Evolutionary conservation across 2,113 vertebrate species (phyloP), one percentile per base, ranked within the genome.

Genomic region (Strix uralensis): DNA sequence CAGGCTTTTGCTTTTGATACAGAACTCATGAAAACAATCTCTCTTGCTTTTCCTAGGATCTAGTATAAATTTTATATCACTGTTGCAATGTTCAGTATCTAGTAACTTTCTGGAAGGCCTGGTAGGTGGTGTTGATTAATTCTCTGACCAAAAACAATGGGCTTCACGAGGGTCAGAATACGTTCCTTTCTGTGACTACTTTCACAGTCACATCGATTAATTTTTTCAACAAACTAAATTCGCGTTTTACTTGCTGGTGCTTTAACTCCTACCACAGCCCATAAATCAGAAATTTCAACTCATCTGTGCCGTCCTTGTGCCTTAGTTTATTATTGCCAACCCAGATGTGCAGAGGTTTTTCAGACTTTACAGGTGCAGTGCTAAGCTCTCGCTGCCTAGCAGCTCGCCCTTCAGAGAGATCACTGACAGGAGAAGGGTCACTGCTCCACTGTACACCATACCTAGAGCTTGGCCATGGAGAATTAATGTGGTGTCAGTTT

Each of bases 271-370:
- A 17, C n/a, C 27, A 32, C 32, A 51, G 29, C 30, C 21, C 0
- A 0, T 13, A 5, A 46, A 69, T 54, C n/a, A 75, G 91, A 51
- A 59, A 71, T 67, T 30, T 34, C 49, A 63, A 6, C 42, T 34
- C 22, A 21, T 22, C 36, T 17, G 19, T 51, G 49, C 54, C 20
- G 7, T 40, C 72, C 44, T n/a, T 8, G 13, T 42, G 55, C 47
- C 30, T 29, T 10, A 19, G 47, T 17, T 44, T 19, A 1, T 21
- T 30, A 9, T 7, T 0, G 0, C 58, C 49, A 73, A 5, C 18
- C 3, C 18, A 61, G 40, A 15, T 5, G 36, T 11, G 69, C 46
- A 34, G 69, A 34, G 34, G 15, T 36, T 54, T 59, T 49, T 26
- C 61, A 15, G 71, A 3, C 22, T 25, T 40, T 6, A 0, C 52